Evolutionary conservation across 2,797 vertebrate genomes (phyloP), one percentile per base, ranked within the genome.

Genomic region (Hyperoplus lanceolatus): DNA sequence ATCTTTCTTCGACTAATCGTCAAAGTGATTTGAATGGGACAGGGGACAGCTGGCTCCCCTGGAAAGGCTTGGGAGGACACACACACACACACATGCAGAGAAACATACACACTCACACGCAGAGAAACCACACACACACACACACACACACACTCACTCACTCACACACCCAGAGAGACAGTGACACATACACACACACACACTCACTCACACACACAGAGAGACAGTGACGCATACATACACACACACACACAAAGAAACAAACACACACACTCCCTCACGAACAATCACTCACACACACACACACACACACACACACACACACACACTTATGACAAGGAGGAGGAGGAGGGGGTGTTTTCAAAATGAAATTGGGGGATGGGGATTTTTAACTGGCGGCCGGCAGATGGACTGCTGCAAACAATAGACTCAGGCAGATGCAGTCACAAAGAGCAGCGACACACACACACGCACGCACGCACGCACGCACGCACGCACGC

Each of bases 371-470:
- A 29, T 29, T 29, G 36, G 57, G 70, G 61, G 55, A 15, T 64
- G 75, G 67, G 53, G 62, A 73, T 50, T 62, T 55, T 21, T 49
- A 59, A 77, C 59, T 89, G 90, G 79, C 84, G 87, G 80, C 85
- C 90, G 90, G 94, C 94, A 95, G 94, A 95, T 95, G 94, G 94
- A 95, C 87, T 78, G 75, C 83, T 70, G 63, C 75, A 87, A 92
- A 95, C 93, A 94, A 94, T 93, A 41, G 84, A 86, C 79, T 67
- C 81, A 79, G 88, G 92, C 94, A 94, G 92, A 94, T 93, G 93
- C 90, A 93, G 84, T 74, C 89, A 93, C 93, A 94, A 94, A 93
- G 90, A 93, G 29, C 75, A 53, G 73, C 60, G 11, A 71, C 36
- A 83, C 84, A 75, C 75, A 58, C 46, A 51, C 46, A 66, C 72